Evolutionary conservation across 2,888 invertebrate genomes (phyloP).

Genomic region (Rutpela maculata): DNA sequence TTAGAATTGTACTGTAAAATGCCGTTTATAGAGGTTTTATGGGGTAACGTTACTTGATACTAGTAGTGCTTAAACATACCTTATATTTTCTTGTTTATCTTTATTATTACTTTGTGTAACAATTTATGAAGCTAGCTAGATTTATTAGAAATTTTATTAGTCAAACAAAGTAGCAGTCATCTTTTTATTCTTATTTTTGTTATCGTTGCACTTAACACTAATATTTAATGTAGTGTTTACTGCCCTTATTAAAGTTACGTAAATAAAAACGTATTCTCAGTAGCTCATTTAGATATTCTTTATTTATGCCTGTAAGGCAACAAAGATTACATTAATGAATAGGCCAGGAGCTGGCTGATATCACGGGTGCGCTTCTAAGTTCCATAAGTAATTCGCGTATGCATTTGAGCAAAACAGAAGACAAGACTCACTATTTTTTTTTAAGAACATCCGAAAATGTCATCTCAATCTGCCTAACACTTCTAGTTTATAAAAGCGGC

Average conservation of each 20-base stretch:
- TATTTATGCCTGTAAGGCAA: background rate
- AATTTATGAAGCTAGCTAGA: conserved; percentile 18
- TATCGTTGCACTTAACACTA: conserved; percentile 37
- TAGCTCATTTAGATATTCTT: conserved; percentile 1
- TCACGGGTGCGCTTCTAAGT: no score
- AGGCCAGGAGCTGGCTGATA: no score
- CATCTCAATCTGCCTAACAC: no score
- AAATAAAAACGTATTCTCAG: conserved; percentile 1
- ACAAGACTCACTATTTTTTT: no score
- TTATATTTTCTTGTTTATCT: conserved; percentile 27
- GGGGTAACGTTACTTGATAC: conserved; percentile 11
- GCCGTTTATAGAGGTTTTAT: conserved; percentile 18
- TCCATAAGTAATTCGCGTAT: no score
- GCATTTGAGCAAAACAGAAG: no score
- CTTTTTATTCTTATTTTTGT: conserved; percentile 23
- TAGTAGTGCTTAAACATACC: conserved; percentile 27
- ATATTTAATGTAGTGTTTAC: conserved; percentile 38
- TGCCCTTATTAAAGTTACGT: conserved; percentile 10
- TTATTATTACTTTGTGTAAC: conserved; percentile 33
- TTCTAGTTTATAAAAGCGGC: no score
- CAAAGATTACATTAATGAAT: background rate
- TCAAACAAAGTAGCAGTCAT: conserved; percentile 21
- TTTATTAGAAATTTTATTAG: conserved; percentile 29
- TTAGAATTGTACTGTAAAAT: conserved; percentile 30
- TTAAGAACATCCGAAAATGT: no score